phyloP scores from a whole-genome alignment of 2,797 vertebrate species.

The Halcyon smyrnensis region DNA sequence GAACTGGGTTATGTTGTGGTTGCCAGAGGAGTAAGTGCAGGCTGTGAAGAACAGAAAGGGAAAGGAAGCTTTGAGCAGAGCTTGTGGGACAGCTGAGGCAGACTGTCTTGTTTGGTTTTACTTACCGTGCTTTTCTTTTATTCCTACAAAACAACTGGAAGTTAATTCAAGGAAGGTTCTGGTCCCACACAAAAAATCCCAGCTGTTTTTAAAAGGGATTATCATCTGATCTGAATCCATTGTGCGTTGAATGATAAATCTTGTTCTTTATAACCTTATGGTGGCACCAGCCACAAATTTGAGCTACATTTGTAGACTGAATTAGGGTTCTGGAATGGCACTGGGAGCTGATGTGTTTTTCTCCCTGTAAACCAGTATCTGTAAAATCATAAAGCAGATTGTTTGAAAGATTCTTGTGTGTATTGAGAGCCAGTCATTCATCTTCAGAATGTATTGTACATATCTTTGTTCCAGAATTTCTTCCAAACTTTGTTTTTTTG shows the following conservation, averaged over 20 bases:
- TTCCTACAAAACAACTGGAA: not conserved
- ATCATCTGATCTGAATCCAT: not conserved
- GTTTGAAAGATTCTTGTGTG: not conserved
- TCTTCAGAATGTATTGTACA: not conserved
- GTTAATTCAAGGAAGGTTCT: slow-evolving; percentile 26
- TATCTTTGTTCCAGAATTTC: not conserved
- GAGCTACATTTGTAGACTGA: not conserved
- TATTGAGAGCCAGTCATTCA: not conserved
- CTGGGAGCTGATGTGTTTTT: not conserved
- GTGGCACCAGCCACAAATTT: not conserved
- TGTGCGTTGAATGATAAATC: not conserved
- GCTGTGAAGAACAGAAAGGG: not conserved
- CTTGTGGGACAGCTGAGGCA: not conserved
- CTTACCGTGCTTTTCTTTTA: not conserved
- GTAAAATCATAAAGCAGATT: not conserved
- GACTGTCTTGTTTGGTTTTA: not conserved
- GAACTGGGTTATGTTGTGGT: not conserved
- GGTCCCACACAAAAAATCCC: not conserved
- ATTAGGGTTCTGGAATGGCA: not conserved
- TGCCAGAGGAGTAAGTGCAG: not conserved
- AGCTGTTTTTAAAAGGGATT: not conserved
- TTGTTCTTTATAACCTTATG: not conserved
- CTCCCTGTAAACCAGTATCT: not conserved
- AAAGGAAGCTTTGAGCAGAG: not conserved
- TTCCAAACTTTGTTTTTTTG: not conserved